Evolutionary conservation across 2,113 vertebrate species (phyloP), one percentile per base, ranked within the genome.

Genomic region (Dasyornis broadbenti): DNA sequence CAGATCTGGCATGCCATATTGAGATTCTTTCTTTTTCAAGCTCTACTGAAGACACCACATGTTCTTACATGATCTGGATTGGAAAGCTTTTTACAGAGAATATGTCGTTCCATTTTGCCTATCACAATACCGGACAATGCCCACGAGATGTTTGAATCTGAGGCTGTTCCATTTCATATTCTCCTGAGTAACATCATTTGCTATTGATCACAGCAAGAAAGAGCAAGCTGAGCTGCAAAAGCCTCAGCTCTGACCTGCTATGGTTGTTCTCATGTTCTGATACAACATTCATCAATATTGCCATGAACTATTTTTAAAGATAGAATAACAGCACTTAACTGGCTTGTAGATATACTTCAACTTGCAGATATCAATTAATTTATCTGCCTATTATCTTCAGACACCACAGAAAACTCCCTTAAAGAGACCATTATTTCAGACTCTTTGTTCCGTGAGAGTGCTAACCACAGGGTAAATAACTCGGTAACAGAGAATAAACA

Each of bases 401-500:
- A 70, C 50, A 80, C 27, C 45, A 28, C 44, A 86, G 42, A 82
- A 47, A n/a, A 27, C 11, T 40, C 53, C 18, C 60, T 92, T 64
- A 64, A 84, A 37, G 20, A 65, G 35, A 73, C 2, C 7, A 8
- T 90, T 90, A 60, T 75, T 70, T 80, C 54, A 86, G 22, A 37
- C 6, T 37, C 23, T 85, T 61, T 92, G 13, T 85, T 88, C 8
- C 22, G 31, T 47, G 42, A 77, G 40, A 73, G 86, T 47, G 13
- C 15, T 82, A 92, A 86, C 63, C 57, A 83, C 54, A 56, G 37
- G 44, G 59, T 56, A 93, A 97, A 91, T 94, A 94, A 60, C 82
- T 77, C 23, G 0, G 57, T 45, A 77, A 70, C 42, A 73, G 31
- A 66, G 76, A 94, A 72, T 66, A 83, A 65, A 56, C 57, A 75